Base-by-base conservation (phyloP, 1,140 invertebrate genomes). In the Saxidomus purpurata region DNA sequence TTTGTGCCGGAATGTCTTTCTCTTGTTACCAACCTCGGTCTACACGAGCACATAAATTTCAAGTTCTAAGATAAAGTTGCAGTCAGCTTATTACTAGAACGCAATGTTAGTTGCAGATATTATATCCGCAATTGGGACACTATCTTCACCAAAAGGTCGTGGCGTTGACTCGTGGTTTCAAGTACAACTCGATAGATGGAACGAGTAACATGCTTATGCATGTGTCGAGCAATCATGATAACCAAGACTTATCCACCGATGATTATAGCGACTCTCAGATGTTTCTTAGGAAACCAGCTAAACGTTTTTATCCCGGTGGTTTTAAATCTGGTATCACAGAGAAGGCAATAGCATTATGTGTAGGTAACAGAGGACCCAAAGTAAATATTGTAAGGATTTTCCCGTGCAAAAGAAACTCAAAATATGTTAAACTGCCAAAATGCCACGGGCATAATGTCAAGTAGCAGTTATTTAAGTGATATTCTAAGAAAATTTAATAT, bases 391-490 rank as follows among this genome's bases (percentile, higher is more conserved):
- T 67, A 3, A 11, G 76, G 1, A 36, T 79, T 19, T 79, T 79
- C 28, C 74, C 47, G 9, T 52, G 22, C 19, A 52, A 36, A 34
- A 22, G 49, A 25, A 17, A 43, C 1, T 6, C 25, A 1, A 15
- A 31, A 28, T 15, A 38, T 22, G 47, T 47, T 43, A 8, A 43
- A 38, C 36, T 74, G 69, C 36, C 2, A 43, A 22, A 79, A 79
- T 34, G 76, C 28, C 28, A 79, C 47, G 34, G 76, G 47, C 13
- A 36, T 79, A 11, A 79, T 79, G 76, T 79, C 76, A 13, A 79
- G 47, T 55, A 52, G 43, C 8, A 59, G 15, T 15, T 79, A 79
- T 36, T n/a, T 79, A 2, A 31, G 40, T 55, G 34, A 79, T 22
- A 36, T 36, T 17, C 28, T 79, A 55, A 4, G 1, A 2, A 34